Evolutionary conservation across 2,113 vertebrate species (phyloP), one percentile per base, ranked within the genome.

Genomic region (Peromyscus leucopus): DNA sequence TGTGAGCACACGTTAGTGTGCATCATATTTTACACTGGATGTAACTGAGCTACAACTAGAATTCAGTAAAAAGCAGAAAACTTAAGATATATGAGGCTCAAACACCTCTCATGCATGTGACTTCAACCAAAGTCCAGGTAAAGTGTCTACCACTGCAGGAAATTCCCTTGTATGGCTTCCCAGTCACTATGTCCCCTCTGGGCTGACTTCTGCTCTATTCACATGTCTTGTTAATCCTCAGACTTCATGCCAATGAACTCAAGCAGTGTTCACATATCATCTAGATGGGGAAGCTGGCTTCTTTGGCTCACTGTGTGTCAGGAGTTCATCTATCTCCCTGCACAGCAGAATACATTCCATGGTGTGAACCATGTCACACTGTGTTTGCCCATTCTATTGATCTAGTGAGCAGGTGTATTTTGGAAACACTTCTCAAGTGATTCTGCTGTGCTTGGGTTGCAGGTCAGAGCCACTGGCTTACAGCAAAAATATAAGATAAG

Each of bases 401-500:
- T 80, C 16, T 80, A 61, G 22, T 72, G 61, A 74, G 26, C 55
- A 92, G 63, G 48, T n/a, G 24, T 55, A 39, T 51, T 86, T 84
- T 36, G 80, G 75, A 88, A 92, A 65, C 9, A 89, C 48, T 69
- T 88, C 51, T 39, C 63, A 93, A 93, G 28, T 74, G 72, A 76
- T 90, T 90, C 5, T 33, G 8, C 79, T 90, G 28, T 86, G 2
- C 86, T 61, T 74, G 24, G 5, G 26, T 17, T 42, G 39, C 48
- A 88, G 31, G 86, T 84, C 51, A 74, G 61, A 94, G 85, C 67
- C 69, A 36, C 33, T 91, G 46, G 55, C 42, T 83, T 88, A 84
- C 6, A 79, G 59, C 42, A 91, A 96, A 89, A 63, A 69, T 55
- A 51, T 91, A 76, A 86, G 78, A 51, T 90, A 83, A 90, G 26